Base-by-base conservation (phyloP, 2,113 vertebrate genomes). In the Mohoua ochrocephala region DNA sequence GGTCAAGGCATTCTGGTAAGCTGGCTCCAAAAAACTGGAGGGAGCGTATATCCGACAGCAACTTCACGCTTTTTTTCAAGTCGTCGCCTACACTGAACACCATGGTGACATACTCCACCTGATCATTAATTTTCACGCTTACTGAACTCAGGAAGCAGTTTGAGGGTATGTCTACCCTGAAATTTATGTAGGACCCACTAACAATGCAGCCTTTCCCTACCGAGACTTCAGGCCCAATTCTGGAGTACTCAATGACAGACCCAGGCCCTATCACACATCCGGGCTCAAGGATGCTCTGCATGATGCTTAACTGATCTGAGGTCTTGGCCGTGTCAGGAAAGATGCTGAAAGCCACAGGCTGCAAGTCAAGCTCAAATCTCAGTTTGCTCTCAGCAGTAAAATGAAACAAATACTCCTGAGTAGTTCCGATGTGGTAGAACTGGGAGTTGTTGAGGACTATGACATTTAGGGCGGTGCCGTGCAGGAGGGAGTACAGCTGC, bases 381-480 rank as follows among this genome's bases (percentile, higher is more conserved):
- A 99, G 98, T 16, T 64, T 93, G 60, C 80, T 97, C 17, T 98
- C 97, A 23, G 97, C 91, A 2, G 99, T 97, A 30, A 99, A 98
- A 96, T 99, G 99, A 87, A 98, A 98, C 76, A 99, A 97, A 84
- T 99, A 99, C 84, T 99, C 99, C 9, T 98, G 95, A 2, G 98
- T 98, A 59, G 99, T 99, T 50, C 99, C 99, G 1, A 99, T 96
- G 97, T 99, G 99, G 91, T 99, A 99, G 97, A 99, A 99, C 87
- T 97, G 99, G 22, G 99, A 99, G 91, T 99, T 98, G 88, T 99
- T 99, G 64, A 99, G 97, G 53, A 99, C 96, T 30, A 99, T 95
- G n/a, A 99, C 98, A 44, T 99, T 98, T 2, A 99, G 96, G 0
- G 97, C 49, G 0, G 98, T 98, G 75, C 99, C 99, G n/a, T 91